A percentile compares a stretch with the other conserved stretches of the same genome.
Evolutionary conservation across 2,888 invertebrate genomes (phyloP).

Genomic region (Lycaena phlaeas): DNA sequence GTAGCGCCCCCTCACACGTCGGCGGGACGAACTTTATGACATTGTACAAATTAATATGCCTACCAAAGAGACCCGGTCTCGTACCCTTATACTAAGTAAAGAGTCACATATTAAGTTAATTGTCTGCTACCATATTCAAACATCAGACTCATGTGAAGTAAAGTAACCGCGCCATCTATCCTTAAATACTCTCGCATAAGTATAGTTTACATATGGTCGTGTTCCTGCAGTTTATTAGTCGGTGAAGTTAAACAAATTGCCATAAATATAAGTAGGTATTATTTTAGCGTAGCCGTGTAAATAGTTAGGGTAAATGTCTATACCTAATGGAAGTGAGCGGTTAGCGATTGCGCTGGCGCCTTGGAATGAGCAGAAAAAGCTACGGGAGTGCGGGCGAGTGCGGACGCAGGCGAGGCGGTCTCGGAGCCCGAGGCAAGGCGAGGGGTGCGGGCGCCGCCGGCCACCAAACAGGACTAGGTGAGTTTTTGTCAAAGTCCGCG

Average conservation of each 20-base stretch:
- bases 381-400: constrained; percentile 32
- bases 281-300: constrained; percentile 67
- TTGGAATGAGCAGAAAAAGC: constrained; percentile 66
- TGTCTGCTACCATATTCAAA: constrained; percentile 44
- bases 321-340: constrained; percentile 55
- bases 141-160: constrained; percentile 52
- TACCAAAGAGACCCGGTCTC: constrained; percentile 75
- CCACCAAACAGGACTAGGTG: constrained; percentile 69
- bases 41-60: constrained; percentile 73
- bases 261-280: constrained; percentile 72
- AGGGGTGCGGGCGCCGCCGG: constrained; percentile 56
- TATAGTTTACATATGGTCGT: constrained; percentile 72
- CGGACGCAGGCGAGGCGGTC: constrained; percentile 24
- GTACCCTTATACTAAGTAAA: constrained; percentile 71
- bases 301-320: constrained; percentile 56
- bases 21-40: constrained; percentile 60
- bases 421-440: constrained; percentile 22
- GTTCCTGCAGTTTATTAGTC: constrained; percentile 72
- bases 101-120: constrained; percentile 65
- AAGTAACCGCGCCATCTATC: constrained; percentile 62
- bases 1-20: constrained; percentile 42
- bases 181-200: constrained; percentile 70
- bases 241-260: constrained; percentile 73
- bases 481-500: constrained; percentile 72
- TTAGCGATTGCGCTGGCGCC: constrained; percentile 55